Evolutionary conservation across 2,113 vertebrate genomes (phyloP), one percentile per base, ranked within the genome.

Genomic region (Callospermophilus lateralis): DNA sequence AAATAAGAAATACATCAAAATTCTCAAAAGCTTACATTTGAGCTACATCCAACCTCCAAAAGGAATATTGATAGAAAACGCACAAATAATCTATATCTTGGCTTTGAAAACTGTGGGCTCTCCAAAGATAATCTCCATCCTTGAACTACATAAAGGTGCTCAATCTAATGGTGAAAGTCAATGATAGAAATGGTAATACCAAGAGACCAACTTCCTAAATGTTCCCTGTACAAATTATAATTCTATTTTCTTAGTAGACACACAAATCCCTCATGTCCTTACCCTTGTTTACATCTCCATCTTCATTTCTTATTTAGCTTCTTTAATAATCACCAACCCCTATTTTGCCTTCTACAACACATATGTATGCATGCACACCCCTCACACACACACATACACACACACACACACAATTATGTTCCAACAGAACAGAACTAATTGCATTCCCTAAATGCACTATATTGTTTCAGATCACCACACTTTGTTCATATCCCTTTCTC

Each of bases 191-290:
- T 1, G 1, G 19, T 15, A 45, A 84, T 24, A 63, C 5, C 86
- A 48, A 93, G 45, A 78, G 11, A 2, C 67, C 76, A 94, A 13
- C 4, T 68, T 34, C 15, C 42, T 13, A 74, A 67, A 93, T 37
- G 6, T 91, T 12, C 53, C n/a, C 42, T 39, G 55, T 90, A 68
- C 11, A 96, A 19, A 65, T 58, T 30, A 67, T 83, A 77, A 8
- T 48, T 87, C 11, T 51, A 48, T n/a, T 97, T 86, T 95, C 80
- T 73, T 90, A 53, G 24, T 48, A 84, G 39, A 85, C 74, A 78
- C 22, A 65, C 3, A 61, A 72, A 96, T n/a, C 5, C 12, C 7
- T 63, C 24, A 26, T 63, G 7, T 63, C 61, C 61, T 26, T 63
- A 83, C 32, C 8, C 22, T 90, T 88, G 6, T 16, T 72, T 53